Percentiles rank a stretch among this genome's conserved stretches.
These are phyloP conservation scores for Grammomys surdaster DNA, from an alignment of 2,113 vertebrate species.

Conservation along the genomic window DNA sequence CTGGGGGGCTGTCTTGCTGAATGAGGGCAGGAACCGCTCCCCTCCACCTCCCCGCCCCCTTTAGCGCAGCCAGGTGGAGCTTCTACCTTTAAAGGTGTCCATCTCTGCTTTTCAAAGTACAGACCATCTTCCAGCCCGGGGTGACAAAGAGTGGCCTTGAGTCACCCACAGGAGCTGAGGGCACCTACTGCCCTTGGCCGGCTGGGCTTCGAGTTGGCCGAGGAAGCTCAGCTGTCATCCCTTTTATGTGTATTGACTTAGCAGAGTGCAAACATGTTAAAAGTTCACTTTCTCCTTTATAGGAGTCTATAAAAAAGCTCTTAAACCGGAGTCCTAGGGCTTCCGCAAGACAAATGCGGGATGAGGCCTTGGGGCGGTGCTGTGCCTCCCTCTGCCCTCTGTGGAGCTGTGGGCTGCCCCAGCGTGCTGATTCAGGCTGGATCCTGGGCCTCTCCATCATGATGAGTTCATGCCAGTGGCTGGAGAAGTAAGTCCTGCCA, in stretches of 20 bases:
- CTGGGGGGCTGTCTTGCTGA: conserved; percentile 64
- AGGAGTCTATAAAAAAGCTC: conserved; percentile 91
- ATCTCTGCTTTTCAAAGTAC: not conserved
- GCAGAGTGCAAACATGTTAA: conserved; percentile 88
- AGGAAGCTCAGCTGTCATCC: conserved; percentile 82
- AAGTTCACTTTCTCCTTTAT: conserved; percentile 91
- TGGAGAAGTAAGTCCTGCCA: no score
- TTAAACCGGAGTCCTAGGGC: conserved; percentile 89
- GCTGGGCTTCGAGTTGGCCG: conserved; percentile 68
- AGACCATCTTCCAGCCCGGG: not conserved
- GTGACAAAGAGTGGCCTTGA: not conserved
- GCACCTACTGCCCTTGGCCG: not conserved
- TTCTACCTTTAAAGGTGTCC: not conserved
- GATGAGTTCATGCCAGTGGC: not conserved
- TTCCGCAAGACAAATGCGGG: conserved; percentile 86
- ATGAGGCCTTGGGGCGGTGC: conserved; percentile 67
- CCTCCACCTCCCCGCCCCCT: not conserved
- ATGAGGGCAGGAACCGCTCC: conserved; percentile 57
- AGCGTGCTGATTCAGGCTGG: no score
- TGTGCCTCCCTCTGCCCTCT: conserved; percentile 58
- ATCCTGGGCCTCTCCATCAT: not conserved
- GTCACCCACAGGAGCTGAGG: not conserved
- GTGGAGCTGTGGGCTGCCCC: conserved; percentile 18
- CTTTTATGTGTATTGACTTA: conserved; percentile 88
- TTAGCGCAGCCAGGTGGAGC: not conserved